Conservation (phyloP, 2,888 invertebrate genomes). For the Mimachlamys varia region DNA sequence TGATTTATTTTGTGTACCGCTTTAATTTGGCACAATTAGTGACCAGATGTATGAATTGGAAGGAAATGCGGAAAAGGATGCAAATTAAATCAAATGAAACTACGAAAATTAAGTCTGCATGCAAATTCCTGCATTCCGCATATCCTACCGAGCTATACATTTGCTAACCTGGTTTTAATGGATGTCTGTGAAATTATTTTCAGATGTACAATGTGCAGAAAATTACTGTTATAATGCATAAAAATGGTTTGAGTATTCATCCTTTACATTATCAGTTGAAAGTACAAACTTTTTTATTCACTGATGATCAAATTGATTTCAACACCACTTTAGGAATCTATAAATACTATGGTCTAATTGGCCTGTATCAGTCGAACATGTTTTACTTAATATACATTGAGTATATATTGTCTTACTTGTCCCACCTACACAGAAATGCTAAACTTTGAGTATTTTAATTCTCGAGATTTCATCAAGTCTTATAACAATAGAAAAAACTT, state of each 20-base stretch:
- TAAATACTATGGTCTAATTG: too few species aligned
- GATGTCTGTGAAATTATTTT: not conserved
- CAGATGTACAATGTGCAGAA: not conserved
- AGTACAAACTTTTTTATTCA: too few species aligned
- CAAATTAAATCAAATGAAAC: not conserved
- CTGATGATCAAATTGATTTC: too few species aligned
- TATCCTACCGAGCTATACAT: not conserved
- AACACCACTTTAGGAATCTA: too few species aligned
- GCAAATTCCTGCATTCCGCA: not conserved
- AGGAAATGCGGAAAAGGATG: not conserved
- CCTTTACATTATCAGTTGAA: too few species aligned
- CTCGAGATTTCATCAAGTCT: too few species aligned
- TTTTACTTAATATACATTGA: too few species aligned
- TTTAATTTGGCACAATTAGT: constrained; percentile 33
- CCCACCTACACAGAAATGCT: too few species aligned
- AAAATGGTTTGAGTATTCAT: not conserved
- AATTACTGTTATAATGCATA: not conserved
- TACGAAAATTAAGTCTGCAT: not conserved
- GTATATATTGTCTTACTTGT: too few species aligned
- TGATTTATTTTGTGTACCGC: not conserved
- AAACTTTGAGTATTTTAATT: too few species aligned
- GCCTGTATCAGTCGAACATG: too few species aligned
- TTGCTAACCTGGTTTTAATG: not conserved
- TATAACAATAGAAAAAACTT: too few species aligned
- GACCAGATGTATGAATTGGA: not conserved